Evolutionary conservation across 2,888 invertebrate species (phyloP), one percentile per base, ranked within the genome.

Genomic region (Drosophila emarginata): DNA sequence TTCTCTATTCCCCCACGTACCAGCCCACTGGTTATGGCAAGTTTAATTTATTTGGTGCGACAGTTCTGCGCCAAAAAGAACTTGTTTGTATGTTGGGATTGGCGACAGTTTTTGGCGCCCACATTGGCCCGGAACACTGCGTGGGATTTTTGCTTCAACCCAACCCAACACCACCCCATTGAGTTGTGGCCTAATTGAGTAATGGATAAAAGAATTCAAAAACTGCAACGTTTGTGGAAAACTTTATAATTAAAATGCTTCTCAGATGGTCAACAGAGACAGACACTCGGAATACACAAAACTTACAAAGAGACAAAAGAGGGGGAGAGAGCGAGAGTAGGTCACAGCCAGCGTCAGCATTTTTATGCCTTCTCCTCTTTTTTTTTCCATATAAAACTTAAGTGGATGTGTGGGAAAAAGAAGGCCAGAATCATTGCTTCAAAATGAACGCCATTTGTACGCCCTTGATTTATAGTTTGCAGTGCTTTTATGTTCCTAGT

Each of bases 41-140:
- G 79, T 78, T 81, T 64, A 85, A 85, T 82, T 81, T 85, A 85
- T 85, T 62, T 82, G 76, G 85, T 81, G 85, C 85, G 85, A 85
- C 85, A 82, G 62, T 82, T 84, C 68, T 85, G 82, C 79, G 82
- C 77, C 81, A 81, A 82, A 80, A 84, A 52, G 68, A 64, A 61
- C 50, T 23, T 57, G 57, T 57, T 36, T 39, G 57, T 57, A n/a
- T 18, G 57, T 39, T 52, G 45, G 26, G 18, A 12, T 45, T 45
- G 45, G 52, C 40, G 69, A 62, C 71, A 58, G 40, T 64, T 68
- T 63, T 52, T 52, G 61, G 53, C 70, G 72, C 72, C 72, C 61
- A 70, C 72, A 59, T 45, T 28, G 45, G 40, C 15, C 7, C 56
- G 28, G 70, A 60, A 64, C 28, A 36, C 51, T 61, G 72, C 72